Percentiles rank a stretch among this genome's conserved stretches.
These are phyloP conservation scores for Aspidiotus rigidus DNA, from an alignment of 2,888 invertebrate genomes.

Conservation along the genomic window DNA sequence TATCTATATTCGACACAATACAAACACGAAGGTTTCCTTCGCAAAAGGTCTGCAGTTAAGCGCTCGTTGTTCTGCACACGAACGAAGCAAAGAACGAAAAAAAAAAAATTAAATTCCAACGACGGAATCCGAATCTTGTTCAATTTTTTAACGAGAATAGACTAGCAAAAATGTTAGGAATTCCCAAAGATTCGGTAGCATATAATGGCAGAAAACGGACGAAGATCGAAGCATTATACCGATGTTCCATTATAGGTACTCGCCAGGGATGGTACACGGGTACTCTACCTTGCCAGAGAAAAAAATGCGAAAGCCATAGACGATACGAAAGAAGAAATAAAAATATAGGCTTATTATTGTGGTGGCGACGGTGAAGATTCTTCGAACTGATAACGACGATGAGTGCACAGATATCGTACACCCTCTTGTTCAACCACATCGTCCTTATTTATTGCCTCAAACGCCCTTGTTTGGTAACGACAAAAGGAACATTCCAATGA, in stretches of 20 bases:
- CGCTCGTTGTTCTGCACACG: no score
- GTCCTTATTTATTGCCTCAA: no score
- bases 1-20: background rate
- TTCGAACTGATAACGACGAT: no score
- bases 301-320: background rate
- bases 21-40: background rate
- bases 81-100: background rate
- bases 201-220: background rate
- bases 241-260: background rate
- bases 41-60: no score
- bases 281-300: background rate
- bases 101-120: background rate
- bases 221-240: background rate
- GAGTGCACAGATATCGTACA: no score
- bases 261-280: background rate
- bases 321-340: background rate
- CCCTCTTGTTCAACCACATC: no score
- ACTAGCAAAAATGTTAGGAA: constrained; percentile 1
- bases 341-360: no score
- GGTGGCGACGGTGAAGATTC: no score
- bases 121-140: background rate
- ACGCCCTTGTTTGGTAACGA: no score
- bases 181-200: background rate
- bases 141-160: background rate
- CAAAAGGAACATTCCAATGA: no score